A percentile compares a stretch with the other conserved stretches of the same genome.
Conservation (phyloP, 2,113 vertebrate species). For the Heptranchias perlo region DNA sequence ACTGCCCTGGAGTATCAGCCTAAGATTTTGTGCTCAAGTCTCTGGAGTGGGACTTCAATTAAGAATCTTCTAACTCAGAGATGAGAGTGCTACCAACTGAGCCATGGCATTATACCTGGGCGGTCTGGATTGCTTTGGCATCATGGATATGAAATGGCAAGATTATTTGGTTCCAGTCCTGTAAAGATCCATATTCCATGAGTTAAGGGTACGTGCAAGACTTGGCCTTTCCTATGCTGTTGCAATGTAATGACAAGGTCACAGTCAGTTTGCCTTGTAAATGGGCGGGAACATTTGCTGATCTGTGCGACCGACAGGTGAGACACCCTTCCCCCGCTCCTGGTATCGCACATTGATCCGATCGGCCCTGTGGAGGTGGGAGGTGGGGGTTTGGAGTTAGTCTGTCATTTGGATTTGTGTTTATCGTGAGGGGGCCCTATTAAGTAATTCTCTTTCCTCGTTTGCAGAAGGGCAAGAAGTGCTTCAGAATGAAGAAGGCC, state of each 20-base stretch:
- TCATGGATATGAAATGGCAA: neutral
- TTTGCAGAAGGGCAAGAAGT: conserved; percentile 55
- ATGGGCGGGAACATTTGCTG: too few species aligned
- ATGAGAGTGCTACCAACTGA: neutral
- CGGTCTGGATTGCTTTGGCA: neutral
- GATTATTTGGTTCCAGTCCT: neutral
- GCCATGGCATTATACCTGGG: neutral
- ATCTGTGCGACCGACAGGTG: neutral
- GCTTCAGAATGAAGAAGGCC: conserved; percentile 50
- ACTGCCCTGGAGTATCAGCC: neutral
- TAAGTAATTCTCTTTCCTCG: neutral
- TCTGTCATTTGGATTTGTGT: too few species aligned
- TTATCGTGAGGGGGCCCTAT: too few species aligned
- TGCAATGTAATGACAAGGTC: neutral
- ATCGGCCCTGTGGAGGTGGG: neutral
- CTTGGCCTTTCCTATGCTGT: neutral
- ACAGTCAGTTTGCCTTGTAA: too few species aligned
- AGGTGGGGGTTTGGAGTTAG: neutral
- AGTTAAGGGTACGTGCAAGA: too few species aligned
- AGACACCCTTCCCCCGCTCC: neutral
- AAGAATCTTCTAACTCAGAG: neutral
- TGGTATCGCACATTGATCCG: too few species aligned
- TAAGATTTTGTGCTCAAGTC: neutral
- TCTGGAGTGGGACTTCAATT: neutral
- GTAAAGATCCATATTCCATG: neutral